These are phyloP conservation scores for Enteromius unitaeniatus DNA, from an alignment of 2,797 vertebrate genomes.

Conservation along the genomic window DNA sequence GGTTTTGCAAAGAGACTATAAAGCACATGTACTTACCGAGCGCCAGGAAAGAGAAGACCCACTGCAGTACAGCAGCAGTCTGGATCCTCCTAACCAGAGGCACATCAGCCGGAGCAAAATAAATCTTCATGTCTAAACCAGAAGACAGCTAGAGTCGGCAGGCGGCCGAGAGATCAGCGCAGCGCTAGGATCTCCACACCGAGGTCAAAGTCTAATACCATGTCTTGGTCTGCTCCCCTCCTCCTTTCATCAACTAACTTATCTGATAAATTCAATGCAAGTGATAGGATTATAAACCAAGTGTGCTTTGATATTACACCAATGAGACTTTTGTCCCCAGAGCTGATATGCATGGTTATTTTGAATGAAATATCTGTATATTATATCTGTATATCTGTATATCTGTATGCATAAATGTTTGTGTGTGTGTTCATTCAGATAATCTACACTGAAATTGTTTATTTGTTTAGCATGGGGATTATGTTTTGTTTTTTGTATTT, in stretches of 20 bases:
- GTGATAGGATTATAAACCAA: slow-evolving; percentile 56
- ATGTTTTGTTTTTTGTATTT: neutral
- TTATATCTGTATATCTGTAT: too few relatives aligned
- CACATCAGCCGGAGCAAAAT: slow-evolving; percentile 81
- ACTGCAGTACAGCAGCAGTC: slow-evolving; percentile 82
- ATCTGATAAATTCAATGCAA: slow-evolving; percentile 66
- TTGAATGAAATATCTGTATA: neutral
- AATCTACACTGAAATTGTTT: neutral
- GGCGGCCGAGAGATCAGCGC: slow-evolving; percentile 2
- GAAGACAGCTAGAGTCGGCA: neutral
- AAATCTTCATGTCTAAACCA: slow-evolving; percentile 80
- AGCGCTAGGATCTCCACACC: slow-evolving; percentile 13
- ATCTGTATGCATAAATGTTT: neutral
- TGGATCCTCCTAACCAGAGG: slow-evolving; percentile 85
- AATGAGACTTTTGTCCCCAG: slow-evolving; percentile 70
- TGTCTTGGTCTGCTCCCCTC: neutral
- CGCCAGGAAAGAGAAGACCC: slow-evolving; percentile 87
- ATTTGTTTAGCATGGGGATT: neutral
- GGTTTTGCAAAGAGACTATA: neutral
- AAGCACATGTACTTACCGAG: slow-evolving; percentile 77
- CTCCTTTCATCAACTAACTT: slow-evolving; percentile 58
- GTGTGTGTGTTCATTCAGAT: neutral
- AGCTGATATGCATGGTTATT: neutral
- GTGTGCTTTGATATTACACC: slow-evolving; percentile 54
- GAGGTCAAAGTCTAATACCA: slow-evolving; percentile 78